These are phyloP conservation scores for Papilio protenor DNA, from an alignment of 2,888 invertebrate species.

Conservation along the genomic window DNA sequence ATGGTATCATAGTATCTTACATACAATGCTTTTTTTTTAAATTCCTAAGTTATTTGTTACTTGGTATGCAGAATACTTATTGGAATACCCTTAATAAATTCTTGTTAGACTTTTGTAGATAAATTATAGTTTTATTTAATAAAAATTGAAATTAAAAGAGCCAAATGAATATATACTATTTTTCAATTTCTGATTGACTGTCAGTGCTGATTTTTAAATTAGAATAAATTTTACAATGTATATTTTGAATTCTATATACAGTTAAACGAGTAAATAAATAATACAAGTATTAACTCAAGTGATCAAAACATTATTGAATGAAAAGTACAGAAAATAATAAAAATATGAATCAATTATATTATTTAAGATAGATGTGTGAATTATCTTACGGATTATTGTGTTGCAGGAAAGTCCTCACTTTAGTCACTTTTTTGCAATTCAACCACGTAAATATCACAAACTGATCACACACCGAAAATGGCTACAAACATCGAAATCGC, in stretches of 20 bases:
- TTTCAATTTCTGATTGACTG: not conserved
- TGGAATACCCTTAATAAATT: not conserved
- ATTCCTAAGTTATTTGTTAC: not conserved
- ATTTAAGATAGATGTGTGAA: not conserved
- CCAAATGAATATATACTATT: not conserved
- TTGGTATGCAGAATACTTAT: not conserved
- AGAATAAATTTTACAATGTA: not conserved
- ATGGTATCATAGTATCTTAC: not conserved
- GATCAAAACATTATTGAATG: not conserved
- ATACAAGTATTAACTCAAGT: not conserved
- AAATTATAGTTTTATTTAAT: not conserved
- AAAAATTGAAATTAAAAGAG: too few species aligned
- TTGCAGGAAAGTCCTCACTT: constrained; percentile 43
- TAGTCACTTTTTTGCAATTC: constrained; percentile 57
- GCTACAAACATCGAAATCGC: constrained; percentile 74
- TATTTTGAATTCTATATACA: not conserved
- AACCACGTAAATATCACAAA: constrained; percentile 72
- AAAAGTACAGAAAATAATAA: constrained; percentile 12
- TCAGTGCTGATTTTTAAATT: not conserved
- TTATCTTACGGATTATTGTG: constrained; percentile 49
- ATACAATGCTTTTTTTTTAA: not conserved
- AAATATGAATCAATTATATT: not conserved
- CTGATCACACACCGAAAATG: constrained; percentile 78
- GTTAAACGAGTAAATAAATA: not conserved
- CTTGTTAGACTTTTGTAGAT: not conserved